phyloP scores from a whole-genome alignment of 37 sponge, comb jelly and placozoan genomes.

The Beroe forskalii region DNA sequence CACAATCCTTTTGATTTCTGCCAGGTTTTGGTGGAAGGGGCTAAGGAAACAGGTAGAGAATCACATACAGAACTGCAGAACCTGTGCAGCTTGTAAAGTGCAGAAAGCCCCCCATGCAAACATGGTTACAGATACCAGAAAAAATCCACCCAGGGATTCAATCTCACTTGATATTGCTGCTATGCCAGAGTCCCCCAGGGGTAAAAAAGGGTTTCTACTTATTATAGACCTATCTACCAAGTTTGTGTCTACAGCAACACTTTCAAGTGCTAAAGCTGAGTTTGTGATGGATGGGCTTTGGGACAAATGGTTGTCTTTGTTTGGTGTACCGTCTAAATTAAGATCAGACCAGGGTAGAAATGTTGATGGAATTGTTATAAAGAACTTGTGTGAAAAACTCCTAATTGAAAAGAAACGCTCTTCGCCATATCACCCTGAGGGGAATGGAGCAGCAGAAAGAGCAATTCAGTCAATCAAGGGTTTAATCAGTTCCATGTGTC shows the following conservation, averaged over 20 bases:
- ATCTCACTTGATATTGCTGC: neutral
- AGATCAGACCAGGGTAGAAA: neutral
- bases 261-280: neutral
- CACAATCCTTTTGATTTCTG: neutral
- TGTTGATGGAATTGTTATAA: neutral
- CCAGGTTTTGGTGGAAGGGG: neutral
- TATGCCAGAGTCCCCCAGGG: neutral
- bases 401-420: neutral
- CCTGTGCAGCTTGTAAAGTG: neutral
- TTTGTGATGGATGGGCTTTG: neutral
- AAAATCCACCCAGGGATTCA: neutral
- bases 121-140: neutral
- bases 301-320: neutral
- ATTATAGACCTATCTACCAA: neutral
- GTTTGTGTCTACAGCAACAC: neutral
- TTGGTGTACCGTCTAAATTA: neutral
- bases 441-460: neutral
- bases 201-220: neutral
- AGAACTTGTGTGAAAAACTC: neutral
- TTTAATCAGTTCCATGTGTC: neutral
- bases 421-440: neutral
- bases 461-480: neutral
- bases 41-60: neutral
- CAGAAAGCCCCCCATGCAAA: neutral
- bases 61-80: neutral